Evolutionary conservation across 2,888 invertebrate species (phyloP).

Genomic region (Keiferia lycopersicella): DNA sequence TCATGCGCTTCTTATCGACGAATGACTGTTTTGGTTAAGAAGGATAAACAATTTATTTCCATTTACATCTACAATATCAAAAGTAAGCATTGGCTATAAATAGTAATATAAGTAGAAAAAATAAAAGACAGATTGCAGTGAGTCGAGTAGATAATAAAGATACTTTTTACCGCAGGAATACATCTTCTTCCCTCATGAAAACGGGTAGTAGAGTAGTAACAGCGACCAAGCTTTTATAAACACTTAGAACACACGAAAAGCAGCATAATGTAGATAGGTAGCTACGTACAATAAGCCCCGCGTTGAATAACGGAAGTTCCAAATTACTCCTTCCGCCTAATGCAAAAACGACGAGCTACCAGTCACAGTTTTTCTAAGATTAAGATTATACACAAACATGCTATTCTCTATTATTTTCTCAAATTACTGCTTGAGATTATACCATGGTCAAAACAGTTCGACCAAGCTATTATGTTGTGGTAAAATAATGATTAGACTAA

Average conservation of each 20-base stretch:
- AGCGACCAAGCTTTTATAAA: no score
- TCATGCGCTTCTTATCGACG: constrained; percentile 5
- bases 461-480: neutral
- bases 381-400: neutral
- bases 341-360: neutral
- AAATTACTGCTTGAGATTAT: neutral
- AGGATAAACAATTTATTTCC: neutral
- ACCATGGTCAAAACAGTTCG: neutral
- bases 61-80: no score
- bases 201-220: no score
- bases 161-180: no score
- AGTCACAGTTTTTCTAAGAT: neutral
- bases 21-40: neutral
- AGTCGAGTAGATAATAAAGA: no score
- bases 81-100: no score
- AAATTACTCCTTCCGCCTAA: neutral
- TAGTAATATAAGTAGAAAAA: no score
- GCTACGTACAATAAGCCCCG: neutral
- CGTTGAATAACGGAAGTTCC: neutral
- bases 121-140: no score
- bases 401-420: neutral
- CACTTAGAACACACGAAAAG: no score
- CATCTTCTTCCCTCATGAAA: no score
- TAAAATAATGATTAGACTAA: constrained; percentile 1
- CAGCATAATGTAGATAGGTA: neutral